phyloP scores from a whole-genome alignment of 2,888 invertebrate genomes.

The Labia minor region DNA sequence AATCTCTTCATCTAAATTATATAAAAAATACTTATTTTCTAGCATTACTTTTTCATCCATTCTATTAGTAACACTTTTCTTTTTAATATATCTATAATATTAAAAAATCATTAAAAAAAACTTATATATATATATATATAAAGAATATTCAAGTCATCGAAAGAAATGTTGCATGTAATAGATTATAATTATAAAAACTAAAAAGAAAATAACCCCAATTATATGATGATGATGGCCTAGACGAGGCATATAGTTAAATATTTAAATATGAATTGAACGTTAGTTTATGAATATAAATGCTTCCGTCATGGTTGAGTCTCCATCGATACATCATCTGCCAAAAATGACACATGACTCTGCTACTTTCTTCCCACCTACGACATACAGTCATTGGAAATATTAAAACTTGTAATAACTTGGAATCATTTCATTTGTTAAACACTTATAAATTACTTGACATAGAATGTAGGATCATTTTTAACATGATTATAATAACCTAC shows the following conservation, averaged over 20 bases:
- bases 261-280: neutral
- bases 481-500: no score
- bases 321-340: constrained; percentile 6
- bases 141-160: neutral
- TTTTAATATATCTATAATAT: neutral
- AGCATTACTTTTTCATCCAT: no score
- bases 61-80: no score
- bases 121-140: no score
- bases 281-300: constrained; percentile 8
- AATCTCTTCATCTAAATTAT: no score
- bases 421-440: no score
- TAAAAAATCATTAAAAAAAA: neutral
- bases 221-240: neutral
- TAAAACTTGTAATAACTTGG: no score
- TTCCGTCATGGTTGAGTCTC: neutral
- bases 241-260: neutral
- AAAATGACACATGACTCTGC: constrained; percentile 1
- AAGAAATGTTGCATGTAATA: constrained; percentile 1
- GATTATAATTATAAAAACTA: neutral
- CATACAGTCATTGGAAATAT: no score
- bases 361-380: neutral
- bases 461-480: no score
- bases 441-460: no score
- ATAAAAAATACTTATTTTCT: no score
- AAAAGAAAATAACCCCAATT: neutral